Evolutionary conservation across 2,888 invertebrate species (phyloP).

Genomic region (Zygogramma bicolorata): DNA sequence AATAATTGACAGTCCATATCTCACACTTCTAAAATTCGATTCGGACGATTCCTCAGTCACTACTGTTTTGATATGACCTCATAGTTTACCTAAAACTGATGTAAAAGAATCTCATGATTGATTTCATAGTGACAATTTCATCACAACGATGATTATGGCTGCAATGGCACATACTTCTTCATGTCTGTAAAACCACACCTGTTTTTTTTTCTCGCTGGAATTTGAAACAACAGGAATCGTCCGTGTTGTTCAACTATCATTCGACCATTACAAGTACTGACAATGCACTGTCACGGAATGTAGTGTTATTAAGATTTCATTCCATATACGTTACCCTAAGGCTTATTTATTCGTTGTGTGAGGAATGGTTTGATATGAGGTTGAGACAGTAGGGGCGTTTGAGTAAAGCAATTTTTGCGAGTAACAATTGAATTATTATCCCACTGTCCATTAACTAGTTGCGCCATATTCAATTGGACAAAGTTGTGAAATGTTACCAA

Average conservation of each 20-base stretch:
- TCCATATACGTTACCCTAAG: background rate
- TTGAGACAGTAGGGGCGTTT: background rate
- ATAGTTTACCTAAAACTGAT: background rate
- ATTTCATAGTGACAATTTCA: background rate
- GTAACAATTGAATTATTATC: no score
- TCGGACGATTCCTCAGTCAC: background rate
- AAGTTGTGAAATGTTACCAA: no score
- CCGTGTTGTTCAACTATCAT: background rate
- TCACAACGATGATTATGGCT: background rate
- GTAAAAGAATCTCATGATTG: background rate
- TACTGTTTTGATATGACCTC: background rate
- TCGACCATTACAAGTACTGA: background rate
- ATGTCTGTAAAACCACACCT: background rate
- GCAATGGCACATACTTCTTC: background rate
- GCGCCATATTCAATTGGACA: no score
- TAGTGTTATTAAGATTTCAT: conserved; percentile 9
- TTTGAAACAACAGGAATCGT: background rate
- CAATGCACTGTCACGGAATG: background rate
- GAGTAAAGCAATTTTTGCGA: no score
- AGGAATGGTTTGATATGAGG: background rate
- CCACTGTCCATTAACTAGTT: no score
- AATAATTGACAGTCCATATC: background rate
- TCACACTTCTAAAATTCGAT: background rate
- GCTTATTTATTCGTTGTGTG: conserved; percentile 5
- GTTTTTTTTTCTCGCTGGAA: background rate